Conservation (phyloP, 2,888 invertebrate species). For the Ichneumoninae sp. region DNA sequence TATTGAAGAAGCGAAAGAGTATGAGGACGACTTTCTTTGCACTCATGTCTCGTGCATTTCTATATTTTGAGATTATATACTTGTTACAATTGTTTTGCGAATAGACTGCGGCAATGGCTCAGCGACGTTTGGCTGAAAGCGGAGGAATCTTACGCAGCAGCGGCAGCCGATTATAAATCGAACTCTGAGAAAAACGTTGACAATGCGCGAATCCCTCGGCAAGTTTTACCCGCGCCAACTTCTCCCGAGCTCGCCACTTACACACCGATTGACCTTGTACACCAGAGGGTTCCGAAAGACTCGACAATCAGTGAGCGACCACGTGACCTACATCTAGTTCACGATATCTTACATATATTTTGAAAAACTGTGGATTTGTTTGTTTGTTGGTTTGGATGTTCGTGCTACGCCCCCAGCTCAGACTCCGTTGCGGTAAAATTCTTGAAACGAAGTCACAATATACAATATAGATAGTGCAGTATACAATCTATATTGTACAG, state of each 20-base stretch:
- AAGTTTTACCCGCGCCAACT: neutral
- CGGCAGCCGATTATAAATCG: neutral
- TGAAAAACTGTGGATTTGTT: too few relatives aligned
- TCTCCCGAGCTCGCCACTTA: neutral
- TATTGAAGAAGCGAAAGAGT: conserved; percentile 25
- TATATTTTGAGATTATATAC: neutral
- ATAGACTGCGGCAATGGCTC: neutral
- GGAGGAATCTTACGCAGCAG: neutral
- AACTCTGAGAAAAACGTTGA: neutral
- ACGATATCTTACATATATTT: neutral
- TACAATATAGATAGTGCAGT: too few relatives aligned
- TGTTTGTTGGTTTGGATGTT: neutral
- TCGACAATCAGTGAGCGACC: neutral
- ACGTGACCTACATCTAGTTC: neutral
- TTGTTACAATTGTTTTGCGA: neutral
- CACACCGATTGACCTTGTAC: neutral
- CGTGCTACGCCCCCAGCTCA: neutral
- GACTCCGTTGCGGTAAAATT: too few relatives aligned
- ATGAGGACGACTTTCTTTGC: neutral
- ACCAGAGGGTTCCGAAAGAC: neutral
- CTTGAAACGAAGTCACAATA: too few relatives aligned
- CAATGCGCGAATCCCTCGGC: neutral
- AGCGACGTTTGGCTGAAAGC: neutral
- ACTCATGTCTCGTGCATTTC: neutral
- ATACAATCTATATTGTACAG: too few relatives aligned